Percentiles rank a stretch among this genome's conserved stretches.
These are phyloP conservation scores for Miniopterus natalensis DNA, from an alignment of 2,113 vertebrate species.

Conservation along the genomic window DNA sequence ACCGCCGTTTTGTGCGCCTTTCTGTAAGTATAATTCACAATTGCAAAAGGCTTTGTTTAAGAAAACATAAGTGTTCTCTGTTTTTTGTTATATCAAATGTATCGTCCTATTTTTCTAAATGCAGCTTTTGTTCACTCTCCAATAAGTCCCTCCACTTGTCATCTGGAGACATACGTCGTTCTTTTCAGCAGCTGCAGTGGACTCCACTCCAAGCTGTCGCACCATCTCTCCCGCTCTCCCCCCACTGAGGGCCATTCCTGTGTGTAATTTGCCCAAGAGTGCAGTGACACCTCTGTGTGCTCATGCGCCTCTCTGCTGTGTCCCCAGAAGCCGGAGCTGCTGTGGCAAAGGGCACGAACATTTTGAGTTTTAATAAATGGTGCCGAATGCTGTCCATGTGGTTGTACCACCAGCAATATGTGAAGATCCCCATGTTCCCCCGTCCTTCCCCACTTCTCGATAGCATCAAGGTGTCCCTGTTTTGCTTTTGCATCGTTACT, in stretches of 20 bases:
- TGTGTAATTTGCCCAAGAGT: background rate
- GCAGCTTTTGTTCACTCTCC: background rate
- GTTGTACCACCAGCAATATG: background rate
- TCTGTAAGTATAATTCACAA: background rate
- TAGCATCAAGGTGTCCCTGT: background rate
- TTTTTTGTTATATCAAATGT: background rate
- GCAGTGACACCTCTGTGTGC: background rate
- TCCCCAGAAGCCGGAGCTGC: background rate
- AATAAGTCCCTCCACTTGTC: background rate
- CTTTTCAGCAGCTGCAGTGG: background rate
- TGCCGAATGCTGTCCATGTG: background rate
- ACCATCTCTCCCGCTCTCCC: background rate
- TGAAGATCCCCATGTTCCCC: background rate
- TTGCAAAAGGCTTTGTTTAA: background rate
- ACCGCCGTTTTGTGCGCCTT: background rate
- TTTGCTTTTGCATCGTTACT: background rate
- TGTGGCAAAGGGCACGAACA: background rate
- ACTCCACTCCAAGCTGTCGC: no score
- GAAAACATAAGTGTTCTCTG: background rate
- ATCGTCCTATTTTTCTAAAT: background rate
- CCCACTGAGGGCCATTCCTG: no score
- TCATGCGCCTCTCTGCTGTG: fast-evolving
- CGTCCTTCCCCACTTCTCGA: background rate
- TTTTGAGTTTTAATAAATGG: background rate
- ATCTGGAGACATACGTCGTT: background rate